A percentile compares a stretch with the other conserved stretches of the same genome.
Conservation (phyloP, 1,140 invertebrate genomes). For the Drosophila santomea region DNA sequence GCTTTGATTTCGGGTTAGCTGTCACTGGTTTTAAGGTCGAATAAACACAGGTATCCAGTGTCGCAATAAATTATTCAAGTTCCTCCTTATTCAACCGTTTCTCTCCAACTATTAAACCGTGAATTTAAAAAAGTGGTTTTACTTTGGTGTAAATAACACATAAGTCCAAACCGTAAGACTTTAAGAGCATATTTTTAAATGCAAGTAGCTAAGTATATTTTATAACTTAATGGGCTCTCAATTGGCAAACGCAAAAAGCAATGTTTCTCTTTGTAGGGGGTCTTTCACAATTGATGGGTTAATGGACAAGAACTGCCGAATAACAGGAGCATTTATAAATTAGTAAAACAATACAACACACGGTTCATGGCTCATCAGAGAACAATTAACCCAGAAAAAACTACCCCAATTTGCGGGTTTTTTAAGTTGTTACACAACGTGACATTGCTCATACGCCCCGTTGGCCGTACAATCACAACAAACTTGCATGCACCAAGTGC, state of each 20-base stretch:
- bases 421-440: conserved; percentile 15
- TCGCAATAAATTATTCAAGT: conserved; percentile 33
- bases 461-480: conserved; percentile 37
- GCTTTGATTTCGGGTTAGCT: conserved; percentile 21
- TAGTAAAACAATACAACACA: background rate
- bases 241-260: too few relatives aligned
- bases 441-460: conserved; percentile 49
- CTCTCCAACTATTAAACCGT: conserved; percentile 7
- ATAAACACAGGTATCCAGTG: conserved; percentile 24
- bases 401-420: conserved; percentile 18
- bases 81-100: conserved; percentile 10
- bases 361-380: conserved; percentile 5
- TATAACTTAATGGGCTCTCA: too few relatives aligned
- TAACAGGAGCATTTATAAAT: conserved; percentile 20
- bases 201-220: too few relatives aligned
- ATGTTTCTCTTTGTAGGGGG: too few relatives aligned
- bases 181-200: background rate
- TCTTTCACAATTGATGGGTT: too few relatives aligned
- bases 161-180: too few relatives aligned
- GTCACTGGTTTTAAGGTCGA: conserved; percentile 23
- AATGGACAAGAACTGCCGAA: conserved; percentile 1
- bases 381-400: conserved; percentile 40
- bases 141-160: too few relatives aligned
- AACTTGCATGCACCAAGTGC: conserved; percentile 30
- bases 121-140: background rate